phyloP scores from a whole-genome alignment of 2,888 invertebrate genomes.

The Drosophila mayaguana region DNA sequence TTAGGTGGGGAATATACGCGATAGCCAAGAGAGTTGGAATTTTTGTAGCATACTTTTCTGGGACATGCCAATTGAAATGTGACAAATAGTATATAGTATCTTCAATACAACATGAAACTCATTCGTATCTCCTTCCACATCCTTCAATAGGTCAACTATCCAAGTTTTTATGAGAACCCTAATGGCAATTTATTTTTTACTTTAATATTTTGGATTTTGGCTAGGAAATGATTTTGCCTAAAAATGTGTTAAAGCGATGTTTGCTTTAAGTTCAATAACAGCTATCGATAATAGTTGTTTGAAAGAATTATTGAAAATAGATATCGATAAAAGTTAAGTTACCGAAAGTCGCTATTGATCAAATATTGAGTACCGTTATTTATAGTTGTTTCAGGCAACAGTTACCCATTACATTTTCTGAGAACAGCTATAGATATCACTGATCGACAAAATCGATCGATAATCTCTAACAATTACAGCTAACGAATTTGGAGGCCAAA shows the following conservation, averaged over 20 bases:
- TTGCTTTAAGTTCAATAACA: background rate
- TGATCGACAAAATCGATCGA: background rate
- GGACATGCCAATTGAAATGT: background rate
- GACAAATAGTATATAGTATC: background rate
- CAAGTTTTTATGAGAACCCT: background rate
- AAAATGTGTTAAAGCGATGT: background rate
- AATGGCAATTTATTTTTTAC: too few species aligned
- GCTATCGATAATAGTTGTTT: background rate
- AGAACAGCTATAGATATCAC: background rate
- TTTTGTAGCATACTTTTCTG: slow-evolving; percentile 17
- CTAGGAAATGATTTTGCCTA: background rate
- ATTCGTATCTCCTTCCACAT: background rate
- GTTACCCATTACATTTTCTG: background rate
- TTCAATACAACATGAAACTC: background rate
- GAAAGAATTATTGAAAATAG: background rate
- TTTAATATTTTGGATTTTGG: background rate
- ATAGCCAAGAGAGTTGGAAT: background rate
- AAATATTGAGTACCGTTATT: background rate
- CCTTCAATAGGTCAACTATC: background rate
- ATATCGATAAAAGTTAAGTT: background rate
- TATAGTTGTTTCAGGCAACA: background rate
- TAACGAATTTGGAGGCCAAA: background rate
- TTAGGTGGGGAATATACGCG: background rate
- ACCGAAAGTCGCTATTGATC: background rate
- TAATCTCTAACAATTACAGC: background rate